These are phyloP conservation scores for Campylomormyrus numenius DNA, from an alignment of 2,113 vertebrate genomes.

Conservation along the genomic window DNA sequence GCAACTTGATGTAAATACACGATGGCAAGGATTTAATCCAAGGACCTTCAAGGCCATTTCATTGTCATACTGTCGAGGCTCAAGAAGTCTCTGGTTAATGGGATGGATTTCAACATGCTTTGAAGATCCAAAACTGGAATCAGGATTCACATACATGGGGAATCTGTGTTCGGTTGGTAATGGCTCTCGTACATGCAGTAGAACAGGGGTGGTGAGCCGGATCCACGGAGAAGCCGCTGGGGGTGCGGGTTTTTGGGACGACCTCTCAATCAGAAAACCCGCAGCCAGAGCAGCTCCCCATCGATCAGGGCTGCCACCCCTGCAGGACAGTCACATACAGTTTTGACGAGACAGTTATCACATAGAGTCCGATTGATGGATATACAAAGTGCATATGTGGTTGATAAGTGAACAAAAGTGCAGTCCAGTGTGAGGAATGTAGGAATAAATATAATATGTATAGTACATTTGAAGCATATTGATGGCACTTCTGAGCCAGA, in stretches of 20 bases:
- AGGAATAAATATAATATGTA: background rate
- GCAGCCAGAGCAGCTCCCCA: too few species aligned
- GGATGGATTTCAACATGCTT: background rate
- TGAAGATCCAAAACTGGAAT: background rate
- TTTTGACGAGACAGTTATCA: background rate
- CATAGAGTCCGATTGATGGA: background rate
- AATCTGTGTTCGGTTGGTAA: background rate
- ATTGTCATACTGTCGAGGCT: background rate
- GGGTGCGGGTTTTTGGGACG: background rate
- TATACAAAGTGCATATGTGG: background rate
- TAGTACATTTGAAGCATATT: background rate
- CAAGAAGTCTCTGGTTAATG: background rate
- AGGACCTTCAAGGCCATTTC: background rate
- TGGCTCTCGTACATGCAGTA: background rate
- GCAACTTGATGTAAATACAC: background rate
- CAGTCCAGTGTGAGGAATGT: background rate
- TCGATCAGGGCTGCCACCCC: background rate
- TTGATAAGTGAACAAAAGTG: background rate
- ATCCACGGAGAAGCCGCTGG: background rate
- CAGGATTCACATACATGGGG: background rate
- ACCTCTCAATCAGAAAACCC: background rate
- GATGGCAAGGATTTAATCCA: background rate
- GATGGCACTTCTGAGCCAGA: background rate
- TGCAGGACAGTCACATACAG: background rate
- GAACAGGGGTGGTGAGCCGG: background rate